Conservation (phyloP, 2,113 vertebrate species). For the Corvus hawaiiensis region DNA sequence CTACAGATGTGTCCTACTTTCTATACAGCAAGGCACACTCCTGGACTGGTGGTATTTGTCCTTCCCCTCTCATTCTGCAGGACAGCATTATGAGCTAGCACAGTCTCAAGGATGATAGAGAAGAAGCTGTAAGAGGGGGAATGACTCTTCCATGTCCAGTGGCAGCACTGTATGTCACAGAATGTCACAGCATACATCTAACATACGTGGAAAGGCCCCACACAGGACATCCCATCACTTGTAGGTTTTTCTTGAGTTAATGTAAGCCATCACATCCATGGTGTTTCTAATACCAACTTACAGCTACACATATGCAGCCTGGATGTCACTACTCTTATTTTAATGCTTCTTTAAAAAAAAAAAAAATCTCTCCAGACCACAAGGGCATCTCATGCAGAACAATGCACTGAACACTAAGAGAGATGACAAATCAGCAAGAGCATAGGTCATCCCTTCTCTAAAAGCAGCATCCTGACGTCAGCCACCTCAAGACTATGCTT, state of each 20-base stretch:
- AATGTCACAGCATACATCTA: neutral
- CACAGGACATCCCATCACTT: neutral
- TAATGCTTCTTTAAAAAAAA: neutral
- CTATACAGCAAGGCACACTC: neutral
- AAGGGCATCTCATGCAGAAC: neutral
- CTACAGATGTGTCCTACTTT: neutral
- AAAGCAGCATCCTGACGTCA: neutral
- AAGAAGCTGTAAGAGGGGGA: neutral
- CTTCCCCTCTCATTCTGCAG: neutral
- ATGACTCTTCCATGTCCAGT: fast-evolving
- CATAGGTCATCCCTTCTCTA: neutral
- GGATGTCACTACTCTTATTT: neutral
- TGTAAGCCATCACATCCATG: neutral
- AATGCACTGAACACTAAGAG: neutral
- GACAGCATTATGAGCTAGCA: neutral
- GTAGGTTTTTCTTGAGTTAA: neutral
- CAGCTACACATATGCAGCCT: neutral
- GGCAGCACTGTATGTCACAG: neutral
- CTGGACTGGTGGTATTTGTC: neutral
- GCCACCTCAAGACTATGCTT: neutral
- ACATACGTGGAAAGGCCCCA: neutral
- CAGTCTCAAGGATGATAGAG: neutral
- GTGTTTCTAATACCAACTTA: neutral
- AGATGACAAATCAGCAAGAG: neutral
- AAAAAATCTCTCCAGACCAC: neutral